phyloP scores from a whole-genome alignment of 2,888 invertebrate genomes.

The Leucophora obtusa region DNA sequence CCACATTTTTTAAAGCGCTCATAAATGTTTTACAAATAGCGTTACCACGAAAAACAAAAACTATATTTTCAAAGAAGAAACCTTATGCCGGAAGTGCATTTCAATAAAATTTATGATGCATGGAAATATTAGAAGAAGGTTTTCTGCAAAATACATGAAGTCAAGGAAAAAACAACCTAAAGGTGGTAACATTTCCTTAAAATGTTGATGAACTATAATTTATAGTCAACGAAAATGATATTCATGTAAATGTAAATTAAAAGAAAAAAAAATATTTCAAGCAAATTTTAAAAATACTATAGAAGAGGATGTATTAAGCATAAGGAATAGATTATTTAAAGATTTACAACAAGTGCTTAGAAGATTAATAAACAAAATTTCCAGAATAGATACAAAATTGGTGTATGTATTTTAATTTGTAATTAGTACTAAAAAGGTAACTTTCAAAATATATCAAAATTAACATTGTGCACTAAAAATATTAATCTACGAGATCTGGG shows the following conservation, averaged over 20 bases:
- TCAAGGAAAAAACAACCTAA: background rate
- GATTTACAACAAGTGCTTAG: too few relatives aligned
- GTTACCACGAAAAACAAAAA: background rate
- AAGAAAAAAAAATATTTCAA: too few relatives aligned
- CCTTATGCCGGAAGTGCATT: slow-evolving; percentile 72
- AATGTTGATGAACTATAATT: slow-evolving; percentile 35
- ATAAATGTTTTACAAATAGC: slow-evolving; percentile 5
- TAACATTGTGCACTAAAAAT: too few relatives aligned
- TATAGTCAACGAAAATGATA: slow-evolving; percentile 14
- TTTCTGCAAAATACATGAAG: background rate
- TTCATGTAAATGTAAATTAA: background rate
- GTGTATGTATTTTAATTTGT: too few relatives aligned
- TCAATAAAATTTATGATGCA: slow-evolving; percentile 76
- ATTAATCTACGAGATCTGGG: too few relatives aligned
- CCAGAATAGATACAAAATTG: too few relatives aligned
- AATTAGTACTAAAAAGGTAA: too few relatives aligned
- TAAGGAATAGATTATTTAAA: too few relatives aligned
- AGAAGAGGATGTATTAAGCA: too few relatives aligned
- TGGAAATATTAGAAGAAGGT: slow-evolving; percentile 72
- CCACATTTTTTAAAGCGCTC: slow-evolving; percentile 23
- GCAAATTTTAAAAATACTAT: too few relatives aligned
- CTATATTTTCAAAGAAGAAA: background rate
- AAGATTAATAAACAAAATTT: too few relatives aligned
- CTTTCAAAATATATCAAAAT: too few relatives aligned
- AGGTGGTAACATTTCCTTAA: slow-evolving; percentile 27